Evolutionary conservation across 2,888 invertebrate species (phyloP).

Genomic region (Rotaria macrura): DNA sequence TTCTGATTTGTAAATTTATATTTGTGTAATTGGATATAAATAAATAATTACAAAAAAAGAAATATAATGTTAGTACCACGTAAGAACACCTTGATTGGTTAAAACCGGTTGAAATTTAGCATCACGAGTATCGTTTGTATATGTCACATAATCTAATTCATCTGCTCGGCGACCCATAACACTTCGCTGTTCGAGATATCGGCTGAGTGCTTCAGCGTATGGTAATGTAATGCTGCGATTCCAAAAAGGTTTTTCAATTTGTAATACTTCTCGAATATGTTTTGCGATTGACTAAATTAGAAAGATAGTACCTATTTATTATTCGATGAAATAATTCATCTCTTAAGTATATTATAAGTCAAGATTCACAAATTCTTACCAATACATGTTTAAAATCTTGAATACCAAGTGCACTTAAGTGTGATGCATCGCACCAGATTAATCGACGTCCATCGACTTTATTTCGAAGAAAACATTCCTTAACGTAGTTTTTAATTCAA

Average conservation of each 20-base stretch:
- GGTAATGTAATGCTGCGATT: conserved; percentile 30
- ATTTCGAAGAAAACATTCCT: conserved; percentile 26
- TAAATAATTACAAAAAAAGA: background rate
- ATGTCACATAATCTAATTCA: conserved; percentile 23
- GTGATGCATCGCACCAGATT: conserved; percentile 28
- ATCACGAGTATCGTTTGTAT: background rate
- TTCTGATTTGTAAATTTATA: background rate
- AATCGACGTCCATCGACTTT: conserved; percentile 30
- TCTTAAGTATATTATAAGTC: too few relatives aligned
- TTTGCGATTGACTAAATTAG: conserved; percentile 22
- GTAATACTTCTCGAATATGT: conserved; percentile 22
- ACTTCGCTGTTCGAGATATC: conserved; percentile 24
- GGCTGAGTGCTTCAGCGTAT: conserved; percentile 17
- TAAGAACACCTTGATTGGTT: conserved; percentile 29
- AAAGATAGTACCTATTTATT: too few relatives aligned
- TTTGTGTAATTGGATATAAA: background rate
- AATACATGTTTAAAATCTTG: conserved; percentile 30
- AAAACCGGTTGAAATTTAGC: conserved; percentile 28
- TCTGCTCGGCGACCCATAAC: conserved; percentile 23
- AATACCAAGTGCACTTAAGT: conserved; percentile 25
- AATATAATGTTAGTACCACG: background rate
- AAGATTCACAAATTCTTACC: background rate
- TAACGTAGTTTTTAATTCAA: background rate
- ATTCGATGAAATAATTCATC: too few relatives aligned
- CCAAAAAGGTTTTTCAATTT: conserved; percentile 29